Conservation (phyloP, 2,797 vertebrate species). For the Sebastes hubbsi region DNA sequence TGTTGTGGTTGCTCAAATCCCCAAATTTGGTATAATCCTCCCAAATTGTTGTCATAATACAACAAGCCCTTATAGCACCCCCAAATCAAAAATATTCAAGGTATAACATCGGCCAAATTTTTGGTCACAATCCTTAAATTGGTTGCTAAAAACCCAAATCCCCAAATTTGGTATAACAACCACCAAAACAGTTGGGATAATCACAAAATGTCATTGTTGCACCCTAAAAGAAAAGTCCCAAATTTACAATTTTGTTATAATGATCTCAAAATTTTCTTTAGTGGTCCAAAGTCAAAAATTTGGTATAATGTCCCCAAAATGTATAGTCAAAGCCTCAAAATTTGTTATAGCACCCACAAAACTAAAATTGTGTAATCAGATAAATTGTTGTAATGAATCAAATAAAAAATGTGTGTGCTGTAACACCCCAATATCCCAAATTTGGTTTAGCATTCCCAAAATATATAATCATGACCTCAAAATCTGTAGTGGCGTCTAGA, state of each 20-base stretch:
- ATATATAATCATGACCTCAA: neutral
- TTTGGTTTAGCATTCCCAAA: neutral
- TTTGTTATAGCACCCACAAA: neutral
- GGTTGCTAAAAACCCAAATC: neutral
- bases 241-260: neutral
- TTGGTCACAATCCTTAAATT: neutral
- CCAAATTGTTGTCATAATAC: neutral
- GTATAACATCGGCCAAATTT: neutral
- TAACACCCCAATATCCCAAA: neutral
- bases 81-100: neutral
- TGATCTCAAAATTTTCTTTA: neutral
- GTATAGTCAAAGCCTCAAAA: too few relatives aligned
- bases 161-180: neutral
- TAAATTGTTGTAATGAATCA: neutral
- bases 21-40: neutral
- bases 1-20: neutral
- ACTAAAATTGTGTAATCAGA: neutral
- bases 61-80: neutral
- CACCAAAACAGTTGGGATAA: neutral
- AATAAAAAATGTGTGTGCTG: neutral
- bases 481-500: neutral
- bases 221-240: neutral
- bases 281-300: neutral
- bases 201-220: neutral
- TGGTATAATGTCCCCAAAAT: neutral